Percentiles rank a stretch among this genome's conserved stretches.
These are phyloP conservation scores for Brachyopa scutellaris DNA, from an alignment of 2,888 invertebrate genomes.

Conservation along the genomic window DNA sequence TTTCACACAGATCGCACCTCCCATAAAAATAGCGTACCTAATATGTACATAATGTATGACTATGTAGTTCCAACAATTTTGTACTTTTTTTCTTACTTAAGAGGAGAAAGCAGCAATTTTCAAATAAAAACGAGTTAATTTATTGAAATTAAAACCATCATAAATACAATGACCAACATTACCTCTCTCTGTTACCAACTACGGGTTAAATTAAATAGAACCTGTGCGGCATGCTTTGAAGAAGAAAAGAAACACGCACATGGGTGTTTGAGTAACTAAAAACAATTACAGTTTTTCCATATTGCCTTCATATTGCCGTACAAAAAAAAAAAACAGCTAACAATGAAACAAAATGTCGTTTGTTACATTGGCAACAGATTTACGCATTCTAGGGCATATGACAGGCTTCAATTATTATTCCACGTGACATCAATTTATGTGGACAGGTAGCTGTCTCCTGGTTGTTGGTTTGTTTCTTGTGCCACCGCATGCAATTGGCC, in stretches of 20 bases:
- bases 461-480: conserved; percentile 31
- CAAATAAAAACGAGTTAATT: background rate
- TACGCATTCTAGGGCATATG: conserved; percentile 67
- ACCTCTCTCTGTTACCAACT: background rate
- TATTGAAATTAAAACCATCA: background rate
- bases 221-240: conserved; percentile 15
- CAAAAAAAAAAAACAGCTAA: background rate
- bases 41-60: no score
- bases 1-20: no score
- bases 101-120: no score
- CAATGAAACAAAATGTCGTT: conserved; percentile 35
- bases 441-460: conserved; percentile 48
- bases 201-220: conserved; percentile 12
- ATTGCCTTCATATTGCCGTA: conserved; percentile 10
- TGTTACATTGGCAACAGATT: conserved; percentile 56
- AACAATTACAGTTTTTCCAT: conserved; percentile 22
- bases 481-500: conserved; percentile 33
- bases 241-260: background rate
- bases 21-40: no score
- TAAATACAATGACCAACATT: background rate
- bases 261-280: no score
- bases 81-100: no score
- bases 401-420: conserved; percentile 65
- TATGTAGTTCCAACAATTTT: no score
- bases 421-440: conserved; percentile 61